Evolutionary conservation across 1,140 invertebrate species (phyloP).

Genomic region (Spodoptera frugiperda): DNA sequence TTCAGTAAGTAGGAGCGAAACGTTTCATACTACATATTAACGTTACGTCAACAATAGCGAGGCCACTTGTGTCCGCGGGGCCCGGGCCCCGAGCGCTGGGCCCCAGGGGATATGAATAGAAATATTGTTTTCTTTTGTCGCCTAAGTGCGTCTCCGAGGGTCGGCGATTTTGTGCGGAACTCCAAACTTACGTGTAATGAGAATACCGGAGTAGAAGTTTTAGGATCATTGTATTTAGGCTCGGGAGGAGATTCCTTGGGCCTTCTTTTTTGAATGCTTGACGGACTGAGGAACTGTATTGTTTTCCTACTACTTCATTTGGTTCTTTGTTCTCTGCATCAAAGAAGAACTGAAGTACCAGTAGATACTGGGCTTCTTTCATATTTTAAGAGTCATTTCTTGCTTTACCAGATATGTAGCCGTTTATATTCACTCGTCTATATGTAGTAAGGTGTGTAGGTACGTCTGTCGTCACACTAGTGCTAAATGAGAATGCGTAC

Average conservation of each 20-base stretch:
- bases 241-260: not conserved
- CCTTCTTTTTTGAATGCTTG: not conserved
- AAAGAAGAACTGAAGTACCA: too few relatives aligned
- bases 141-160: constrained; percentile 12
- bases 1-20: constrained; percentile 5
- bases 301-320: not conserved
- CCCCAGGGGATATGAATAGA: constrained; percentile 20
- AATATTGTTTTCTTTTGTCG: constrained; percentile 43
- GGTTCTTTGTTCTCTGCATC: too few relatives aligned
- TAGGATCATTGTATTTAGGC: not conserved
- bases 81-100: constrained; percentile 1
- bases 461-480: not conserved
- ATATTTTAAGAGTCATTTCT: not conserved
- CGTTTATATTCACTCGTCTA: not conserved
- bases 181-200: constrained; percentile 1
- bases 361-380: too few relatives aligned
- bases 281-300: not conserved
- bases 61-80: constrained; percentile 12
- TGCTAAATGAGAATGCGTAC: not conserved
- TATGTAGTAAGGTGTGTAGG: not conserved
- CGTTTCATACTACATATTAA: not conserved
- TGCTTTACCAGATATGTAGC: not conserved
- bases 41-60: not conserved
- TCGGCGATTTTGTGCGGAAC: constrained; percentile 4
- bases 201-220: not conserved